Base-by-base conservation (phyloP, 2,113 vertebrate species). In the Irena cyanogastra region DNA sequence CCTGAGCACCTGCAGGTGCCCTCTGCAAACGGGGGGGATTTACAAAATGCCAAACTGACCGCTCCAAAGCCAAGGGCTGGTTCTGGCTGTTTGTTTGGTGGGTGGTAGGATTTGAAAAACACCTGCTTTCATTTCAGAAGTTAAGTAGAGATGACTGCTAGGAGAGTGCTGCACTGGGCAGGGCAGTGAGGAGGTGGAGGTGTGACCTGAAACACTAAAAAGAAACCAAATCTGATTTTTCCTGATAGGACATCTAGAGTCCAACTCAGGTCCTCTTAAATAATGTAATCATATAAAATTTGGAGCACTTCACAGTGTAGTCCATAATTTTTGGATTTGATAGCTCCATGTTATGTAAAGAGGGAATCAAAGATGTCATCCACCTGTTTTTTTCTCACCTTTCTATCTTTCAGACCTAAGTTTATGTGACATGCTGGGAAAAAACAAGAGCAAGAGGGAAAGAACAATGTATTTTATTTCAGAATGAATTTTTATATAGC, bases 61-160 rank as follows among this genome's bases (percentile, higher is more conserved):
- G 5, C 28, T 39, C 35, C 39, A 35, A 10, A 13, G 19, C 15
- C 0, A 0, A 63, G 35, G 18, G 33, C 2, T 44, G 71, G 9
- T 39, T 28, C 35, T 10, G 2, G 27, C 27, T 54, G 5, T 44
- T 71, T 71, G 20, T 60, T 52, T 89, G 44, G 26, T 50, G 49
- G 50, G 13, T 76, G 24, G 13, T 49, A 60, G 57, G 41, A 68
- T 45, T 54, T 33, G 17, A 68, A 44, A 68, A 64, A 13, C 49
- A 50, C 28, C 90, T 68, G 60, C 7, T 22, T 75, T 60, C 7
- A 23, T 79, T 82, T 84, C 21, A 66, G 49, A 79, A 68, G 15
- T 30, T 59, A 35, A 45, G 2, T 35, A 59, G 57, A 53, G 31
- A 8, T 16, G 60, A 52, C 5, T 78, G 12, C 8, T 74, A 33